Conservation (phyloP, 1,140 invertebrate genomes). For the Drosophila setifemur region DNA sequence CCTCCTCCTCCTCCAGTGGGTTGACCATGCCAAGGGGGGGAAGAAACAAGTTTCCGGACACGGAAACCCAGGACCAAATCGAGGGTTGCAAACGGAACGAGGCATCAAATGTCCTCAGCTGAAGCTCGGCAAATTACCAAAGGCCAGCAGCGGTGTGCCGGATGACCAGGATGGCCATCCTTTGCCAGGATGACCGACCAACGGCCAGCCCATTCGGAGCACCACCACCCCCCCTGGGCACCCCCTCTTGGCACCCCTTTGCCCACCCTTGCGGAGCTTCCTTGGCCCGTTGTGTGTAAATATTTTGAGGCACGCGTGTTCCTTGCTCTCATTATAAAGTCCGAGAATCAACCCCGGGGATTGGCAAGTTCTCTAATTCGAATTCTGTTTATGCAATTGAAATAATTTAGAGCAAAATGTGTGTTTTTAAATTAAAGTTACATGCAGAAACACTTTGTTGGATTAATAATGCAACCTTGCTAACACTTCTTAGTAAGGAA, state of each 20-base stretch:
- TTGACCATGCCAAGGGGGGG: constrained; percentile 19
- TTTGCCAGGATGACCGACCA: constrained; percentile 19
- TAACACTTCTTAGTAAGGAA: no score
- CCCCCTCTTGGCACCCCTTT: not conserved
- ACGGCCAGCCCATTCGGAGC: constrained; percentile 21
- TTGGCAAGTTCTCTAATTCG: constrained; percentile 4
- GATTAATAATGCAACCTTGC: no score
- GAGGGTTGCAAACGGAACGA: constrained; percentile 50
- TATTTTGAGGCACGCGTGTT: constrained; percentile 81
- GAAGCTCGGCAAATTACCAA: constrained; percentile 76
- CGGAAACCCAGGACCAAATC: no score
- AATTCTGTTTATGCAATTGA: no score
- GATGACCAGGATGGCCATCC: constrained; percentile 62
- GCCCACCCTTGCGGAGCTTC: constrained; percentile 10
- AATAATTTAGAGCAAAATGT: no score
- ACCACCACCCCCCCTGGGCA: constrained; percentile 6
- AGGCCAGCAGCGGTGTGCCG: constrained; percentile 56
- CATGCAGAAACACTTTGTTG: no score
- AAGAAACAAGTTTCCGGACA: constrained; percentile 15
- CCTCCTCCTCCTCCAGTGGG: no score
- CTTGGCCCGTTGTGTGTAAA: constrained; percentile 76
- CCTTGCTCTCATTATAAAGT: constrained; percentile 76
- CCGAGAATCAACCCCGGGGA: constrained; percentile 56
- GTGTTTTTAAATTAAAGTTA: no score
- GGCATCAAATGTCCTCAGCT: constrained; percentile 46